Base-by-base conservation (phyloP, 92 coral and sea anemone species). In the Porites rus region DNA sequence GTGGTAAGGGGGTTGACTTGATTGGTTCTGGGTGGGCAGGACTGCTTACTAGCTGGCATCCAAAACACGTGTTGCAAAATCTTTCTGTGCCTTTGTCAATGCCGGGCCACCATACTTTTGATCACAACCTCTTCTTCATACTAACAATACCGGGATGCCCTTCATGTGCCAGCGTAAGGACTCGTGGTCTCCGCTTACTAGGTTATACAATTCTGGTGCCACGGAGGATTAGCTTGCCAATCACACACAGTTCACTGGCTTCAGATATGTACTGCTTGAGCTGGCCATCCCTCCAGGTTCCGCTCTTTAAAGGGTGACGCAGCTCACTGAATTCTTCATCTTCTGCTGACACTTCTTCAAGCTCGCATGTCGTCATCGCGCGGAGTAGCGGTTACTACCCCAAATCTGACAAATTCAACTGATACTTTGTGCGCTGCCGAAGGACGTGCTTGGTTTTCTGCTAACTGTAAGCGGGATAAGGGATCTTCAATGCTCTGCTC, bases 281-380 rank as follows among this genome's bases (percentile, higher is more conserved):
- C 24, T 22, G 24, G 1, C 24, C 24, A 22, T 22, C 24, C 24
- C 24, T 22, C 24, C 24, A 22, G 24, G 24, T 22, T 22, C 24
- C 1, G 24, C 24, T 22, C 24, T 22, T 22, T 22, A 22, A 0
- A 22, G 0, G 1, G 0, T 22, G 24, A 22, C 1, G 24, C 24
- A 22, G 24, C 24, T 22, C 24, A 31, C 17, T 19, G 12, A 75
- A 64, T 65, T 89, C 88, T 71, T 66, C 1, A 62, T 77, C 85
- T 43, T 12, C 84, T 31, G 72, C 80, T 51, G 88, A 83, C 6
- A 76, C 78, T 88, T 83, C 52, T 77, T 86, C 92, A 24, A 81
- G 66, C 69, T 88, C 84, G 4, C 84, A 8, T 54, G 89, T 76
- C n/a, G 85, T 77, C 72, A 89, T 56, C 56, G 92, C 89, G n/a